Evolutionary conservation across 1,140 invertebrate species (phyloP).

Genomic region (Cydia amplana): DNA sequence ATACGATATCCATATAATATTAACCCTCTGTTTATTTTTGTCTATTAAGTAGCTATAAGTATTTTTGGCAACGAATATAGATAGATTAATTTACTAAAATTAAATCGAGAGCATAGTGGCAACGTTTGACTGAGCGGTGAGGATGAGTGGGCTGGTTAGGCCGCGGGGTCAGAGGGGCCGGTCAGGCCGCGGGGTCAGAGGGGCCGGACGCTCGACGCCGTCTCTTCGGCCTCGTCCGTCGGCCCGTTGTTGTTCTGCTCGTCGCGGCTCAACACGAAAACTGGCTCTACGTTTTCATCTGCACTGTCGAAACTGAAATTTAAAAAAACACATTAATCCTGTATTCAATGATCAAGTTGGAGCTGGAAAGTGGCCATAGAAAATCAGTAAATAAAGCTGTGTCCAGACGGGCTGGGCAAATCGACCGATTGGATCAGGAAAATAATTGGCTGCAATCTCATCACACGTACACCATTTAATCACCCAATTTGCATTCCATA

Average conservation of each 20-base stretch:
- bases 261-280: slow-evolving; percentile 60
- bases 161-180: slow-evolving; percentile 41
- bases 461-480: no score
- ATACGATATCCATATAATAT: background rate
- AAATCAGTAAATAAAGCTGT: no score
- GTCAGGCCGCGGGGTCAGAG: slow-evolving; percentile 40
- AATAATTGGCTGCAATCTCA: no score
- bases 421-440: no score
- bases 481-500: no score
- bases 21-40: background rate
- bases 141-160: background rate
- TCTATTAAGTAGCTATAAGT: no score
- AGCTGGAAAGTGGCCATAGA: no score
- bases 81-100: slow-evolving; percentile 2
- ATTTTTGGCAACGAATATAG: slow-evolving; percentile 10
- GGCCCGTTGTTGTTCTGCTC: slow-evolving; percentile 68
- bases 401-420: no score
- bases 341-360: no score
- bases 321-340: slow-evolving; percentile 5
- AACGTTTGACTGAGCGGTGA: slow-evolving; percentile 16
- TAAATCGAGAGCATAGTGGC: slow-evolving; percentile 27
- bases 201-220: slow-evolving; percentile 13
- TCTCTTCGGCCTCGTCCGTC: slow-evolving; percentile 43
- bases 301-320: slow-evolving; percentile 63
- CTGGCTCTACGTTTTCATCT: slow-evolving; percentile 69